phyloP scores from a whole-genome alignment of 2,113 vertebrate species.

The Indicator maculatus region DNA sequence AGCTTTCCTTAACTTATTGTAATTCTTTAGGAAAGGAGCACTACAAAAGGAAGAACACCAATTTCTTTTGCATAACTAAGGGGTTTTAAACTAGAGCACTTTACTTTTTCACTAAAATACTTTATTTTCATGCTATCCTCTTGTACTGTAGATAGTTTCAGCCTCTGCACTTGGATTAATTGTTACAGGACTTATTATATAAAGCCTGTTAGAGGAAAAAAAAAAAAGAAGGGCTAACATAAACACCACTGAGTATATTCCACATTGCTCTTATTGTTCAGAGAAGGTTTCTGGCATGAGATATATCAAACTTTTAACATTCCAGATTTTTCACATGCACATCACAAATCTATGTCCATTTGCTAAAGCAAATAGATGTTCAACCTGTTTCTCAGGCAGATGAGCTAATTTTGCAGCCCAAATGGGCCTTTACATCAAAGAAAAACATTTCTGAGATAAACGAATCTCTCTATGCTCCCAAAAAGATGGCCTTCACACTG shows the following conservation, averaged over 20 bases:
- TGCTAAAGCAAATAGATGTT: not conserved
- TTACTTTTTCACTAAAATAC: not conserved
- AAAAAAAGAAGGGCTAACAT: not conserved
- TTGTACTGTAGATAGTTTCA: constrained; percentile 1
- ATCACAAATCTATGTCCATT: not conserved
- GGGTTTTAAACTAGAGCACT: not conserved
- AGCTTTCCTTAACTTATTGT: constrained; percentile 20
- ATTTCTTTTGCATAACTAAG: not conserved
- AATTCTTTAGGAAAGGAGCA: not conserved
- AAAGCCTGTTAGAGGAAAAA: constrained; percentile 4
- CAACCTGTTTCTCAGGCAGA: not conserved
- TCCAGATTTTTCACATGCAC: not conserved
- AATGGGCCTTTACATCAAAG: not conserved
- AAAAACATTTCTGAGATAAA: not conserved
- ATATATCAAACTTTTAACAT: not conserved
- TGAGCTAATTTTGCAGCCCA: not conserved
- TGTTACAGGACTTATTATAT: constrained; percentile 27
- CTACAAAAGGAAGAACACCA: not conserved
- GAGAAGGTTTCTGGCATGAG: not conserved
- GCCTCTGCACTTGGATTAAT: constrained; percentile 27
- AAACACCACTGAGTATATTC: constrained; percentile 13
- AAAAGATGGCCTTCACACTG: not conserved
- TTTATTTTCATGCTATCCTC: constrained; percentile 16
- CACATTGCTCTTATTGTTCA: not conserved
- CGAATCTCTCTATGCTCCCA: not conserved